These are phyloP conservation scores for Lophotriccus pileatus DNA, from an alignment of 2,797 vertebrate genomes.

Conservation along the genomic window DNA sequence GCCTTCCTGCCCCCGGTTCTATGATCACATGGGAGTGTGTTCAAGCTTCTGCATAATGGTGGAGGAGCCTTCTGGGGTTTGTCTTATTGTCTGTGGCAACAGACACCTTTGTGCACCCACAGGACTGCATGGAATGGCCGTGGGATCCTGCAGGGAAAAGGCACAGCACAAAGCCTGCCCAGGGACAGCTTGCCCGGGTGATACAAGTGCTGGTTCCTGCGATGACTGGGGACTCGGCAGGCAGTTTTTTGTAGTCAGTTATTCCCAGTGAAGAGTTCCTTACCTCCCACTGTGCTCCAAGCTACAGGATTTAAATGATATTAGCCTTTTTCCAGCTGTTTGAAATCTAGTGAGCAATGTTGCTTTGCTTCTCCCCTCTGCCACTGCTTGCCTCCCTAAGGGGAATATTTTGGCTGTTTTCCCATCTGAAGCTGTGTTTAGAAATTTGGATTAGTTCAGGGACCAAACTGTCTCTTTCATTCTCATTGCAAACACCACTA, in stretches of 20 bases:
- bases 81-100: not conserved
- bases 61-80: not conserved
- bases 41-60: fast-evolving
- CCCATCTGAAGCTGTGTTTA: not conserved
- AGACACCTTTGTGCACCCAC: not conserved
- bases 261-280: not conserved
- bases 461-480: not conserved
- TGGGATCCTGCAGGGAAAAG: not conserved
- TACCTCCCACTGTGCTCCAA: not conserved
- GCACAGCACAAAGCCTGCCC: not conserved
- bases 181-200: not conserved
- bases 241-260: not conserved
- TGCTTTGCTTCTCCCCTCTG: not conserved
- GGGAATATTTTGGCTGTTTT: not conserved
- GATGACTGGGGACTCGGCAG: not conserved
- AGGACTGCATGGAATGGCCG: fast-evolving
- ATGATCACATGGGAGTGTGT: not conserved
- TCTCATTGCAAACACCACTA: not conserved
- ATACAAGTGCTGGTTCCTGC: not conserved
- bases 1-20: not conserved
- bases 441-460: not conserved
- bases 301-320: not conserved
- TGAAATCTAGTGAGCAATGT: not conserved
- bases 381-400: not conserved
- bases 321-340: not conserved